Evolutionary conservation across 1,140 invertebrate genomes (phyloP).

Genomic region (Caenorhabditis elegans): WBcel235 BX284604.4:7903501-7904000

Average conservation of each 20-base stretch:
- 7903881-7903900: too few relatives aligned
- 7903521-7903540: too few relatives aligned
- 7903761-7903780: neutral
- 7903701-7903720: too few relatives aligned
- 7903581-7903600: conserved; percentile 23
- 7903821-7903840: neutral
- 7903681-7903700: neutral
- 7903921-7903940: too few relatives aligned
- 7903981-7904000: too few relatives aligned
- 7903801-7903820: conserved; percentile 23
- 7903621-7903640: neutral
- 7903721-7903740: too few relatives aligned
- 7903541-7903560: too few relatives aligned
- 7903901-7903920: too few relatives aligned
- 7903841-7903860: too few relatives aligned
- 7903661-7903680: neutral
- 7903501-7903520: too few relatives aligned
- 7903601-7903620: conserved; percentile 5
- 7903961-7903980: neutral
- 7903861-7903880: too few relatives aligned
- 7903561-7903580: conserved; percentile 17
- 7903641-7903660: neutral
- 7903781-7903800: neutral
- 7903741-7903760: neutral
- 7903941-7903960: too few relatives aligned